phyloP scores from a whole-genome alignment of 2,888 invertebrate species.

The Drosophila meridionalis region DNA sequence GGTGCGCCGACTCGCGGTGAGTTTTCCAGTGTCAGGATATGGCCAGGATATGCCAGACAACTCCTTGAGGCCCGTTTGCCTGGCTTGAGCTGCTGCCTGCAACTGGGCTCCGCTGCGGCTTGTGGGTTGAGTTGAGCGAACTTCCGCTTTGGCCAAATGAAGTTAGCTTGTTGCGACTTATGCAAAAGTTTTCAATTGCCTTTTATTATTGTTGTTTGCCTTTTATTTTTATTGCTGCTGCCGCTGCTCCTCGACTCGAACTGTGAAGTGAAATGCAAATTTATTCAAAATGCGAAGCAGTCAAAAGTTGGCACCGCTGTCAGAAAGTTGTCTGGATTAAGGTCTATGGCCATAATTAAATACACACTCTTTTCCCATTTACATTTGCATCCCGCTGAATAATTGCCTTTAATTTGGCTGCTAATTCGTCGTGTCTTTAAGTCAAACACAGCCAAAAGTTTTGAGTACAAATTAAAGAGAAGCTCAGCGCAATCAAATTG shows the following conservation, averaged over 20 bases:
- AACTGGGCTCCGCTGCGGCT: neutral
- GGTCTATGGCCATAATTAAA: slow-evolving; percentile 73
- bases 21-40: slow-evolving; percentile 37
- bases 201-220: slow-evolving; percentile 73
- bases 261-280: slow-evolving; percentile 81
- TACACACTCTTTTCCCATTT: slow-evolving; percentile 71
- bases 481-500: neutral
- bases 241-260: slow-evolving; percentile 26
- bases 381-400: slow-evolving; percentile 76
- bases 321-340: slow-evolving; percentile 62
- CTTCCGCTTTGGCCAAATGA: slow-evolving; percentile 41
- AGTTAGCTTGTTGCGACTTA: slow-evolving; percentile 76
- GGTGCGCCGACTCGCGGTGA: slow-evolving; percentile 27
- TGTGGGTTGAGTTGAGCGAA: slow-evolving; percentile 14
- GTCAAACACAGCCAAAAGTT: neutral
- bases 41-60: slow-evolving; percentile 16
- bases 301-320: slow-evolving; percentile 49
- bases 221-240: slow-evolving; percentile 48
- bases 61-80: slow-evolving; percentile 5
- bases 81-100: neutral
- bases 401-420: slow-evolving; percentile 68
- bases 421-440: slow-evolving; percentile 50
- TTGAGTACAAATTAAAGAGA: slow-evolving; percentile 18
- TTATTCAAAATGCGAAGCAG: slow-evolving; percentile 76
- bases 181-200: slow-evolving; percentile 82